phyloP scores from a whole-genome alignment of 2,797 vertebrate species.

The Acanthopagrus latus region DNA sequence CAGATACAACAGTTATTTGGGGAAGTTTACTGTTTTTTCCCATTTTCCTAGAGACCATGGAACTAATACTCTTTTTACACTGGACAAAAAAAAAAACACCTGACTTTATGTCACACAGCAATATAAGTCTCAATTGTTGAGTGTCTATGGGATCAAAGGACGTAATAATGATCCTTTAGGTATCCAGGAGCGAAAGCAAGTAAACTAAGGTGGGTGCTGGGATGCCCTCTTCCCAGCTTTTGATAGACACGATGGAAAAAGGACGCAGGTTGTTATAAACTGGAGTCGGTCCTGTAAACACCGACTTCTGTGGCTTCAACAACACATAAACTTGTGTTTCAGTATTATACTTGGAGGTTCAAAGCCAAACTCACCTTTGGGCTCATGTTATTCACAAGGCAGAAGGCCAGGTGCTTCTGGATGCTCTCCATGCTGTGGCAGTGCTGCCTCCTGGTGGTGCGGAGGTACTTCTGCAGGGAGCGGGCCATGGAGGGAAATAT shows the following conservation, averaged over 20 bases:
- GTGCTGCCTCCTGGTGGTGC: slow-evolving; percentile 95
- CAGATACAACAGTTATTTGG: too few species aligned
- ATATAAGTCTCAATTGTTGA: too few species aligned
- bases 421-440: slow-evolving; percentile 99
- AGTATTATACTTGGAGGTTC: background rate
- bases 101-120: too few species aligned
- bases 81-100: too few species aligned
- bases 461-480: slow-evolving; percentile 96
- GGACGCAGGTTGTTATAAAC: background rate
- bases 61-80: too few species aligned
- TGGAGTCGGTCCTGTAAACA: background rate
- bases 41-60: too few species aligned
- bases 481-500: slow-evolving; percentile 98
- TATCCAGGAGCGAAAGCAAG: too few species aligned
- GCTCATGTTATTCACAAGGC: slow-evolving; percentile 95
- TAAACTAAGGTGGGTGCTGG: too few species aligned
- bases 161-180: too few species aligned
- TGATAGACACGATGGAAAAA: background rate
- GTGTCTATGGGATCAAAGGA: too few species aligned
- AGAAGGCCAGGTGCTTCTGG: slow-evolving; percentile 96
- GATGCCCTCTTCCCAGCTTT: too few species aligned
- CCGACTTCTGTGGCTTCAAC: background rate
- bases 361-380: slow-evolving; percentile 89
- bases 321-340: background rate
- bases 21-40: too few species aligned